Evolutionary conservation across 1,140 invertebrate species (phyloP).

Genomic region (Globodera ellingtonae): DNA sequence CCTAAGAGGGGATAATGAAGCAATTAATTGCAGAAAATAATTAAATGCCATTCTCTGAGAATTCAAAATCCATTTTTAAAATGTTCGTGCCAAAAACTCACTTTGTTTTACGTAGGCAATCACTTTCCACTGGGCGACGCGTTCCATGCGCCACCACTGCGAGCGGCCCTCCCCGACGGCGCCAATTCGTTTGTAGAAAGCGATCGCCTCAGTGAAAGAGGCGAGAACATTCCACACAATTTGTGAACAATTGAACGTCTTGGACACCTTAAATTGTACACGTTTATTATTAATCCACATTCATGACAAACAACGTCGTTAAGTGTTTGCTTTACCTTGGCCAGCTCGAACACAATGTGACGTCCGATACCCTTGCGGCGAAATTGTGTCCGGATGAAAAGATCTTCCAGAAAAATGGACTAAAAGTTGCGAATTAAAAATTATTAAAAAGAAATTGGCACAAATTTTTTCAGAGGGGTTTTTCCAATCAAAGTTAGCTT

Average conservation of each 20-base stretch:
- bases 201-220: conserved; percentile 1
- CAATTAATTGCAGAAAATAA: too few species aligned
- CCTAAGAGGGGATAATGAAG: not conserved
- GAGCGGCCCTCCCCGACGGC: conserved; percentile 13
- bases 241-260: not conserved
- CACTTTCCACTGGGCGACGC: not conserved
- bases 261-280: conserved; percentile 2
- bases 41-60: too few species aligned
- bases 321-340: conserved; percentile 13
- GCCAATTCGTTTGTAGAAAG: conserved; percentile 18
- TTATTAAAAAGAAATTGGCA: not conserved
- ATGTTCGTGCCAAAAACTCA: not conserved
- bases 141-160: conserved; percentile 13
- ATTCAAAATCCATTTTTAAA: too few species aligned
- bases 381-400: conserved; percentile 19
- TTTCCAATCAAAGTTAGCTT: not conserved
- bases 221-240: conserved; percentile 12
- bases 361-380: conserved; percentile 15
- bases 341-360: conserved; percentile 8
- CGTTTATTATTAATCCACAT: not conserved
- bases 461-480: too few species aligned
- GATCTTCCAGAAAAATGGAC: conserved; percentile 6
- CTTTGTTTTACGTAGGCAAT: not conserved
- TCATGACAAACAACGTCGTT: not conserved
- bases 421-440: not conserved